Conservation (phyloP, 2,888 invertebrate species). For the Limnephilus marmoratus region DNA sequence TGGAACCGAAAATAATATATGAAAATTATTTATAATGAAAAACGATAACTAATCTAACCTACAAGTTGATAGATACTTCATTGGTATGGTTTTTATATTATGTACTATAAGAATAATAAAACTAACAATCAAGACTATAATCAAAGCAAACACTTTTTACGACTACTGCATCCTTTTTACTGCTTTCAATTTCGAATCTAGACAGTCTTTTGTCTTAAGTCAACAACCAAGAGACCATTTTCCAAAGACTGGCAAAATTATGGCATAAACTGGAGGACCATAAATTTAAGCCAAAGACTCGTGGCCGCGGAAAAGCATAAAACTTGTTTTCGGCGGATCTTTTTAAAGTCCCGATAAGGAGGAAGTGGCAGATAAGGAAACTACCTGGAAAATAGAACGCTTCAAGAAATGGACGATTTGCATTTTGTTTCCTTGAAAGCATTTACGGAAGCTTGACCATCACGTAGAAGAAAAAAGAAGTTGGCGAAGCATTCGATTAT, state of each 20-base stretch:
- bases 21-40: too few species aligned
- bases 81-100: too few species aligned
- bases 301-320: slow-evolving; percentile 9
- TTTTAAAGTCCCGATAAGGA: not conserved
- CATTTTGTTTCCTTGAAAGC: not conserved
- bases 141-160: not conserved
- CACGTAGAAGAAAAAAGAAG: not conserved
- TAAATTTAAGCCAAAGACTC: slow-evolving; percentile 3
- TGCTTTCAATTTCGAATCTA: slow-evolving; percentile 7
- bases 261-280: slow-evolving; percentile 10
- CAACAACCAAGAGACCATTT: not conserved
- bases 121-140: not conserved
- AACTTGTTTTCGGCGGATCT: not conserved
- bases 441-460: not conserved
- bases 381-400: not conserved
- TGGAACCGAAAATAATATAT: too few species aligned
- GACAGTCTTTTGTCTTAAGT: not conserved
- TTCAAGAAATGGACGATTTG: not conserved
- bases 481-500: not conserved
- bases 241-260: not conserved
- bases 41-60: too few species aligned
- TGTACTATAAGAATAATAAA: not conserved
- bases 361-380: not conserved
- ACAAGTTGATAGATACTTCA: too few species aligned
- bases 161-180: not conserved